These are phyloP conservation scores for Papilio dardanus DNA, from an alignment of 1,140 invertebrate genomes.

Conservation along the genomic window DNA sequence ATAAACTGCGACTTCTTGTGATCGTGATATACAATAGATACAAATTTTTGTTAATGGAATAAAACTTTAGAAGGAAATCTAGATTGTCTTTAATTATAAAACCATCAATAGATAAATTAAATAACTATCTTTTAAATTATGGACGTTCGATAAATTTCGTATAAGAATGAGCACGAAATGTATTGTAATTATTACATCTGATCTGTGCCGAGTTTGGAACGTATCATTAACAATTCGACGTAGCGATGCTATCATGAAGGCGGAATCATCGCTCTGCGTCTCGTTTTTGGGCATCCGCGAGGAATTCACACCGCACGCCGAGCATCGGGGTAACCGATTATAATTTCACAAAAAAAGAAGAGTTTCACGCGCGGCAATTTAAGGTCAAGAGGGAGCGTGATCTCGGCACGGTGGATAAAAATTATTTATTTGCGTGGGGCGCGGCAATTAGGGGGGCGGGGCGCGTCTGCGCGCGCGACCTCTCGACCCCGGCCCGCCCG, in stretches of 20 bases:
- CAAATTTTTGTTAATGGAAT: neutral
- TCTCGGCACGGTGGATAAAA: conserved; percentile 68
- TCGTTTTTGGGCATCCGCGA: conserved; percentile 48
- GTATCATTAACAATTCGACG: conserved; percentile 73
- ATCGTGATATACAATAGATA: neutral
- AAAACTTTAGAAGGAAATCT: neutral
- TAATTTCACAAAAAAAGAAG: conserved; percentile 65
- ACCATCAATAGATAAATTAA: conserved; percentile 5
- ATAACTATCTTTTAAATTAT: neutral
- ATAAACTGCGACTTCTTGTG: neutral
- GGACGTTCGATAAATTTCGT: neutral
- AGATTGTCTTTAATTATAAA: neutral
- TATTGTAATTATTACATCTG: conserved; percentile 60
- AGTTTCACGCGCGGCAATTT: conserved; percentile 68
- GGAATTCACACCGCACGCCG: conserved; percentile 46
- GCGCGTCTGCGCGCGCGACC: conserved; percentile 70
- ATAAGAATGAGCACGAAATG: neutral
- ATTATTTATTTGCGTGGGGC: conserved; percentile 79
- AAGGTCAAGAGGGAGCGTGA: conserved; percentile 72
- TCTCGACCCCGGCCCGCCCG: conserved; percentile 57
- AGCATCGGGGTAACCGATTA: conserved; percentile 61
- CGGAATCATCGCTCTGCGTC: conserved; percentile 53
- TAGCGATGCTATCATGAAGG: conserved; percentile 61
- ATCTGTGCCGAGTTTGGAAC: conserved; percentile 51
- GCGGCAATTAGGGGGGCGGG: conserved; percentile 76